Evolutionary conservation across 1,140 invertebrate species (phyloP).

Genomic region (Drosophila ananassae): DNA sequence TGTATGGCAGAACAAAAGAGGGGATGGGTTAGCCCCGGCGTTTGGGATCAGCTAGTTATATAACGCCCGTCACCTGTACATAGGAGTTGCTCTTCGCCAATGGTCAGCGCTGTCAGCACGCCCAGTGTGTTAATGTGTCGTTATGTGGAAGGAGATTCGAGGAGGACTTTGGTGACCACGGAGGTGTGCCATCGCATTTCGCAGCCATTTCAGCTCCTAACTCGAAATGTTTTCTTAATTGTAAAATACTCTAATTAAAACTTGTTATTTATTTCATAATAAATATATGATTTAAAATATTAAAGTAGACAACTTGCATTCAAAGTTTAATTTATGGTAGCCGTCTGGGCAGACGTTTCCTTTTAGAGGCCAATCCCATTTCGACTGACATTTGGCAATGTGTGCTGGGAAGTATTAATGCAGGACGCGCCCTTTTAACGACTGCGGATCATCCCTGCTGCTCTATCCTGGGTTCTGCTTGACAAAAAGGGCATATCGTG

Average conservation of each 20-base stretch:
- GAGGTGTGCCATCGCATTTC: conserved; percentile 1
- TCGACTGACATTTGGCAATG: conserved; percentile 68
- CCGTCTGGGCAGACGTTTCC: conserved; percentile 22
- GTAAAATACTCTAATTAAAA: not conserved
- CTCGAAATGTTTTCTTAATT: not conserved
- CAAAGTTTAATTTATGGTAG: conserved; percentile 59
- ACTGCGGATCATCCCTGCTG: conserved; percentile 68
- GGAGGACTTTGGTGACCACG: not conserved
- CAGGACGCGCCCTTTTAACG: conserved; percentile 75
- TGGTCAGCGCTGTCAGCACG: conserved; percentile 32
- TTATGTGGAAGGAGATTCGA: not conserved
- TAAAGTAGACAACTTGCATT: not conserved
- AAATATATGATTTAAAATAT: not conserved
- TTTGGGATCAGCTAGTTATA: conserved; percentile 41
- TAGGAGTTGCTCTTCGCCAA: conserved; percentile 29
- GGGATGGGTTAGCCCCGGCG: conserved; percentile 33
- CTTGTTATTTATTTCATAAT: conserved; percentile 1
- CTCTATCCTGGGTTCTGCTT: conserved; percentile 26
- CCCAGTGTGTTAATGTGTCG: conserved; percentile 7
- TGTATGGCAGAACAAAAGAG: conserved; percentile 46
- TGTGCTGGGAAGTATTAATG: conserved; percentile 51
- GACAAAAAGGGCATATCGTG: conserved; percentile 45
- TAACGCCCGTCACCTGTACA: conserved; percentile 40
- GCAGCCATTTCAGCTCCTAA: not conserved
- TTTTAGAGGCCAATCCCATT: conserved; percentile 57